Evolutionary conservation across 2,113 vertebrate genomes (phyloP).

Genomic region (Raja brachyura): DNA sequence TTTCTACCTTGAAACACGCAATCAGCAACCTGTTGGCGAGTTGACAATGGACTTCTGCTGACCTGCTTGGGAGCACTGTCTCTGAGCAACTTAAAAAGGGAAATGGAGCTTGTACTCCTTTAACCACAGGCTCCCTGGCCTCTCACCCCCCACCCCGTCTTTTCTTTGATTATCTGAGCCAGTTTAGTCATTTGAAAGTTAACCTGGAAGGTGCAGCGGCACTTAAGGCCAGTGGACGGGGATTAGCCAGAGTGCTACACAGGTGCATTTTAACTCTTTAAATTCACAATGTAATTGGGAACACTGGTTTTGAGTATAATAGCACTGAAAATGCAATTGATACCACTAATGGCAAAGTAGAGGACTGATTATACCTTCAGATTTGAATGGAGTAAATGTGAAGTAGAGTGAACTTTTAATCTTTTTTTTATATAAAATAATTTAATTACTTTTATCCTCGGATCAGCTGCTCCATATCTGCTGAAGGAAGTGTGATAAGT

Average conservation of each 20-base stretch:
- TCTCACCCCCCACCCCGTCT: not conserved
- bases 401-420: conserved; percentile 6
- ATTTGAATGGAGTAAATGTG: not conserved
- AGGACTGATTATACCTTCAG: not conserved
- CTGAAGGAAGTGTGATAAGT: not conserved
- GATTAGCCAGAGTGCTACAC: not conserved
- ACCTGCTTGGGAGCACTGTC: not conserved
- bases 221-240: not conserved
- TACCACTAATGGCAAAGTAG: conserved; percentile 8
- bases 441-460: conserved; percentile 7
- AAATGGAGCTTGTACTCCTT: not conserved
- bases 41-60: not conserved
- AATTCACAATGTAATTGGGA: conserved; percentile 11
- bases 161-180: conserved; percentile 8
- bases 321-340: conserved; percentile 11
- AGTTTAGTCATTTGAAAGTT: not conserved
- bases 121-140: too few species aligned
- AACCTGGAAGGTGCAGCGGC: not conserved
- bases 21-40: too few species aligned
- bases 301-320: not conserved
- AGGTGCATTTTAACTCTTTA: not conserved
- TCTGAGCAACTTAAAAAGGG: not conserved
- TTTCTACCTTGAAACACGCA: not conserved
- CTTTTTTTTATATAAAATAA: not conserved
- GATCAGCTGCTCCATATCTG: conserved; percentile 18